Base-by-base conservation (phyloP, 2,113 vertebrate species). In the Bujurquina vittata region DNA sequence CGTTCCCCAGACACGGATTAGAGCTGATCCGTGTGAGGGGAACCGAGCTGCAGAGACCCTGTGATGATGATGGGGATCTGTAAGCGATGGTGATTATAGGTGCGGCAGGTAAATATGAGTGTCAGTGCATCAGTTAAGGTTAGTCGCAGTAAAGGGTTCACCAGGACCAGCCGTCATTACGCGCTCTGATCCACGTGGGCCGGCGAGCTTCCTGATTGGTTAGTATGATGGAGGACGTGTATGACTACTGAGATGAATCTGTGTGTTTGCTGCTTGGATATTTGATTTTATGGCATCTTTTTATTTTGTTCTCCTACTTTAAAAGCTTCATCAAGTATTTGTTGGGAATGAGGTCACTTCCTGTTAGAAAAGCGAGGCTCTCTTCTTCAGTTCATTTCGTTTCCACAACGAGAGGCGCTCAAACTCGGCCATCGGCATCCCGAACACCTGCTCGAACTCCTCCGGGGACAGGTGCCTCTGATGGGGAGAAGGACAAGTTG, bases 301-400 rank as follows among this genome's bases (percentile, higher is more conserved):
- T 52, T 54, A 23, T 15, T 10, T 67, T 22, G 76, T 60, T n/a
- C 76, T 65, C 52, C 40, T 80, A 29, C 6, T 54, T 15, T 33
- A 22, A 43, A 31, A 86, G 49, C 17, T 69, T 78, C 61, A 3
- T 91, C 85, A 79, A 86, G 79, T 88, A 80, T 73, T 62, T 10
- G 14, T 37, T 11, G 23, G 37, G 40, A 31, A 58, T 23, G 80
- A 92, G 54, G 80, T 90, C 88, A 84, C 84, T 91, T 89, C 84
- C 86, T 91, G 88, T 94, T 96, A 99, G 95, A 99, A 99, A 92
- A 99, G 98, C 3, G 94, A 96, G 7, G 95, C 97, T 89, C 96
- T 98, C 92, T 98, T 98, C 96, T 99, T 99, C 89, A 99, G 95
- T 81, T 99, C 97, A 0, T 99, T 99, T 88, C 97, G 95, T 94